These are phyloP conservation scores for Miichthys miiuy DNA, from an alignment of 2,797 vertebrate species.

Conservation along the genomic window DNA sequence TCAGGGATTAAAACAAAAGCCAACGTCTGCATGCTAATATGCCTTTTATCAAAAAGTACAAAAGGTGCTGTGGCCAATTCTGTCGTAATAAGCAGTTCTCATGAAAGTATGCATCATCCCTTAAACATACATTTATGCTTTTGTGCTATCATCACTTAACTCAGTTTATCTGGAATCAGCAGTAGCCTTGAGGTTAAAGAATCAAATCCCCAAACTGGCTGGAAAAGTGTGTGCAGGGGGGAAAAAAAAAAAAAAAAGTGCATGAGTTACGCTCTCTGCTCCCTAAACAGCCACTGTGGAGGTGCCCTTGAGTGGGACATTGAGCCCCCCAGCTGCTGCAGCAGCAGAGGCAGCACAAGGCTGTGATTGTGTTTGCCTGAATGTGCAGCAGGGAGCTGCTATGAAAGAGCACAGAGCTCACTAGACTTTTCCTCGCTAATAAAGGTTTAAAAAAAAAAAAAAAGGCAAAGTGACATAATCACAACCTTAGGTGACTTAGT, in stretches of 20 bases:
- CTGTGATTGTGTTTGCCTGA: constrained; percentile 45
- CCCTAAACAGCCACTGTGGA: constrained; percentile 31
- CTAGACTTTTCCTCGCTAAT: constrained; percentile 25
- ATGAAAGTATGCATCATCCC: background rate
- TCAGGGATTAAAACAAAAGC: background rate
- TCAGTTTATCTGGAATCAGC: constrained; percentile 10
- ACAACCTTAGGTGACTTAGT: constrained; percentile 30
- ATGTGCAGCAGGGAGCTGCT: constrained; percentile 28
- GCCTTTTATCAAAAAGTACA: background rate
- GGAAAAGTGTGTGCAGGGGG: constrained; percentile 2
- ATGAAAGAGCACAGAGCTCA: constrained; percentile 31
- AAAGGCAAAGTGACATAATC: constrained; percentile 23
- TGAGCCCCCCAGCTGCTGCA: constrained; percentile 41
- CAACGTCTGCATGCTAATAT: background rate
- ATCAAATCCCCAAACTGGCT: constrained; percentile 2
- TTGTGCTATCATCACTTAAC: background rate
- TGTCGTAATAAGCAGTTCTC: background rate
- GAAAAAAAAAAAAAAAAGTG: background rate
- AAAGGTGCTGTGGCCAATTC: background rate
- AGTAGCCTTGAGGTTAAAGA: constrained; percentile 10
- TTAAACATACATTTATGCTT: background rate
- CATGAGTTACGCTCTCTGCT: constrained; percentile 22
- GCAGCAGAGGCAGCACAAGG: constrained; percentile 48
- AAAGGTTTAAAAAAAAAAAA: constrained; percentile 25
- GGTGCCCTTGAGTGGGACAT: constrained; percentile 56